A percentile compares a stretch with the other conserved stretches of the same genome.
Evolutionary conservation across 2,797 vertebrate genomes (phyloP).

Genomic region (Poeciliopsis paucimaculata): DNA sequence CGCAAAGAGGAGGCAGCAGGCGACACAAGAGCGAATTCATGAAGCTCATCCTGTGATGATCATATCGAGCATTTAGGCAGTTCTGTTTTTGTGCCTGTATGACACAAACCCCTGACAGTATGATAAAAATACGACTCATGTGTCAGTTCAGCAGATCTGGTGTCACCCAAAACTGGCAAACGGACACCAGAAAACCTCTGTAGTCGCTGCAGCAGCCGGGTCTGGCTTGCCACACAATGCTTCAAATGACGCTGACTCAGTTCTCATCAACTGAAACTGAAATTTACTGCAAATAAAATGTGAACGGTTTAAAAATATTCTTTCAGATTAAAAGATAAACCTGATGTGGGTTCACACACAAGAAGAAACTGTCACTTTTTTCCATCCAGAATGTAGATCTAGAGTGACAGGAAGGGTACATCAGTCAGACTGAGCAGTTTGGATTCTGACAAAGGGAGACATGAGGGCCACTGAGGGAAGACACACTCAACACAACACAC

Average conservation of each 20-base stretch:
- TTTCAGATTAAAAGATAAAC: conserved; percentile 26
- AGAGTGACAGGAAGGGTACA: conserved; percentile 22
- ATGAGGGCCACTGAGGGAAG: conserved; percentile 13
- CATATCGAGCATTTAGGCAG: conserved; percentile 47
- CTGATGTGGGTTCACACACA: background rate
- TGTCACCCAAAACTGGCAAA: conserved; percentile 39
- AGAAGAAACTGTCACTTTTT: conserved; percentile 16
- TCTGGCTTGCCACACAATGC: conserved; percentile 5
- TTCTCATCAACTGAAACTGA: conserved; percentile 7
- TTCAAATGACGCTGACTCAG: background rate
- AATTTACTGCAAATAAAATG: conserved; percentile 29
- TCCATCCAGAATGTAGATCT: conserved; percentile 12
- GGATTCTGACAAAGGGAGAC: conserved; percentile 32
- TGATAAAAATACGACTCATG: conserved; percentile 62
- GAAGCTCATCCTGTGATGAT: conserved; percentile 44
- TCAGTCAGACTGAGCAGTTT: conserved; percentile 32
- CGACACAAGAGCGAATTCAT: conserved; percentile 48
- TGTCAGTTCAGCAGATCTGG: conserved; percentile 57
- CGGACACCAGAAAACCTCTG: conserved; percentile 24
- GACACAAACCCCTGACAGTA: conserved; percentile 62
- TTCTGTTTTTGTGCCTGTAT: conserved; percentile 47
- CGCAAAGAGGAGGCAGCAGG: conserved; percentile 15
- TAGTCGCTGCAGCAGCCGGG: conserved; percentile 11
- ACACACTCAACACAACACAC: background rate
- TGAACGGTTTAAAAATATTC: conserved; percentile 18